Percentiles rank a stretch among this genome's conserved stretches.
Conservation (phyloP, 2,797 vertebrate species). For the Chelidonichthys spinosus region DNA sequence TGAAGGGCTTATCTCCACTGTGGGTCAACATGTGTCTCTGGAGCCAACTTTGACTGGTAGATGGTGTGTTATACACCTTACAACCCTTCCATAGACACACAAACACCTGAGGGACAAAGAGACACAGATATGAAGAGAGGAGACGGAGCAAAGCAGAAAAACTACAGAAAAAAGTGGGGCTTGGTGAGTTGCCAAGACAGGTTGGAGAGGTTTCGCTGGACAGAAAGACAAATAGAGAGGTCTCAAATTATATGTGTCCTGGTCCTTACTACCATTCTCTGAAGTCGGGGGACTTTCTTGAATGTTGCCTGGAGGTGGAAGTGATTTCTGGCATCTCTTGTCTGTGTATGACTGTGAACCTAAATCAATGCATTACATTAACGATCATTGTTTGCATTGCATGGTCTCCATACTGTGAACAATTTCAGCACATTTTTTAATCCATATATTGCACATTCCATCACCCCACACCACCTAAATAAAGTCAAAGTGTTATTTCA, state of each 20-base stretch:
- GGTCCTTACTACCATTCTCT: not conserved
- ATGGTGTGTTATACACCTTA: slow-evolving; percentile 98
- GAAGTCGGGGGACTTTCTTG: not conserved
- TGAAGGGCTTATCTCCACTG: slow-evolving; percentile 99
- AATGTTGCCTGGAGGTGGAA: not conserved
- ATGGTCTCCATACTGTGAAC: not conserved
- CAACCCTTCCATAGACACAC: slow-evolving; percentile 99
- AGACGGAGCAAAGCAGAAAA: not conserved
- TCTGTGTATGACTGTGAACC: not conserved
- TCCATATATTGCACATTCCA: not conserved
- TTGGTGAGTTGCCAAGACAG: not conserved
- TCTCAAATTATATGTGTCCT: not conserved
- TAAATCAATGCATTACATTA: not conserved
- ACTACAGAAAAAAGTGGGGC: not conserved
- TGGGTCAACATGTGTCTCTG: slow-evolving; percentile 99
- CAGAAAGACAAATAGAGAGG: not conserved
- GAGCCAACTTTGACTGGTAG: slow-evolving; percentile 98
- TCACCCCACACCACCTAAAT: too few relatives aligned
- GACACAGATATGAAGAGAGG: not conserved
- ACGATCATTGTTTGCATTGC: not conserved
- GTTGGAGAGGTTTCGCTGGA: not conserved
- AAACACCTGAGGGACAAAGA: slow-evolving; percentile 88
- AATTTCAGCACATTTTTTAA: not conserved
- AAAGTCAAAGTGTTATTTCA: not conserved
- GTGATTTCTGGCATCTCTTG: not conserved